Percentiles rank a stretch among this genome's conserved stretches.
Evolutionary conservation across 1,140 invertebrate genomes (phyloP).

Genomic region (Ips nitidus): DNA sequence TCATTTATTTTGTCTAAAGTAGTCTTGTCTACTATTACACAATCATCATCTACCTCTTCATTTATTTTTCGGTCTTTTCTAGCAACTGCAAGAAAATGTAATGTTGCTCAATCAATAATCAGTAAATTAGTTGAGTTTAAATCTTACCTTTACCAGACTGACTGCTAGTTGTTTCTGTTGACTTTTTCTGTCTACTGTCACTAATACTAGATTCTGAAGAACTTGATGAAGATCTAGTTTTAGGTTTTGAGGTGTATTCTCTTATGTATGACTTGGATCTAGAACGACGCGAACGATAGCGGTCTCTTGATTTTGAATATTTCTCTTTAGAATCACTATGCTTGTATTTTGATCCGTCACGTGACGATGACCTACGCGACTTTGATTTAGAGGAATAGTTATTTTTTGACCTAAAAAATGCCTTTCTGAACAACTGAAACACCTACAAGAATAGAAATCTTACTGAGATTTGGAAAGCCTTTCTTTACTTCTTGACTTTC

Average conservation of each 20-base stretch:
- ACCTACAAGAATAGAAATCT: conserved; percentile 2
- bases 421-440: conserved; percentile 10
- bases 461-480: conserved; percentile 22
- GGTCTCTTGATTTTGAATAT: conserved; percentile 40
- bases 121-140: not conserved
- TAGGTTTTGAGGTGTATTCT: conserved; percentile 42
- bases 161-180: no score
- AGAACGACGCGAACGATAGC: conserved; percentile 39
- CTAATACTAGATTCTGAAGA: conserved; percentile 29
- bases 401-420: conserved; percentile 26
- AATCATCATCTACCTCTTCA: conserved; percentile 6
- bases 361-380: conserved; percentile 34
- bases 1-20: conserved; percentile 47
- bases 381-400: conserved; percentile 38
- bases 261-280: conserved; percentile 44
- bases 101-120: not conserved
- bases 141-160: no score
- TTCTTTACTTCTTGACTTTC: conserved; percentile 36
- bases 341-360: conserved; percentile 37
- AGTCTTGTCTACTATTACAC: conserved; percentile 37
- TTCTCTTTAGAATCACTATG: conserved; percentile 16
- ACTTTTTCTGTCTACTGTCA: conserved; percentile 16
- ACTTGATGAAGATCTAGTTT: conserved; percentile 36
- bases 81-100: not conserved
- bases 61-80: conserved; percentile 5